Evolutionary conservation across 2,797 vertebrate species (phyloP), one percentile per base, ranked within the genome.

Genomic region (Cirrhinus molitorella): DNA sequence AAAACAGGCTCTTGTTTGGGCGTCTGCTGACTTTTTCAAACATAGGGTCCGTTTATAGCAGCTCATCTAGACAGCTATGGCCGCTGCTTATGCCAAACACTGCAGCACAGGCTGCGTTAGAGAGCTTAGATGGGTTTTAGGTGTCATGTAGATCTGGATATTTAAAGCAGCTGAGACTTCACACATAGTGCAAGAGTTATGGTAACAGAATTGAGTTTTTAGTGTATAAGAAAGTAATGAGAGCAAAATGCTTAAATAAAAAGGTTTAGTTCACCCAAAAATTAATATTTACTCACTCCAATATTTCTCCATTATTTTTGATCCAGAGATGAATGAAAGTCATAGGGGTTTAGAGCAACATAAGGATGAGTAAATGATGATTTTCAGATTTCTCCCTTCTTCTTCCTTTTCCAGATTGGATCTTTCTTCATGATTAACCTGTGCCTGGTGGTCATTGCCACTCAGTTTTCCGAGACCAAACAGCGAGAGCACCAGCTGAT

Each of bases 391-490:
- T 61, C 1, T 81, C 28, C 8, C 4, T 43, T 47, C 49, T 77
- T 72, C 17, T 57, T 83, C 25, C 87, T 45, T 1, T 49, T 85
- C 10, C 92, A 99, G 97, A 97, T 99, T 78, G 98, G 97, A 81
- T 99, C 98, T 47, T 99, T 99, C 95, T 99, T 99, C 96, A 99
- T 99, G 98, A 99, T 99, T 93, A 99, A 99, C 94, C 96, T 99
- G 92, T 99, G 98, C 95, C 96, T 99, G 88, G 97, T 99, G 88
- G 96, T 97, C 89, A 97, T 97, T 10, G 97, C 98, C 87, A 98
- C 97, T 0, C 98, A 99, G 93, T 99, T 99, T 94, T 98, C 97
- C 0, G 98, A 99, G 94, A 99, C 98, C 71, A 99, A 99, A 93
- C 98, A 99, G 92, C 92, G 98, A 53, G 98, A 99, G 89, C 97